Evolutionary conservation across 2,888 invertebrate genomes (phyloP).

Genomic region (Kuschelorhynchus macadamiae): DNA sequence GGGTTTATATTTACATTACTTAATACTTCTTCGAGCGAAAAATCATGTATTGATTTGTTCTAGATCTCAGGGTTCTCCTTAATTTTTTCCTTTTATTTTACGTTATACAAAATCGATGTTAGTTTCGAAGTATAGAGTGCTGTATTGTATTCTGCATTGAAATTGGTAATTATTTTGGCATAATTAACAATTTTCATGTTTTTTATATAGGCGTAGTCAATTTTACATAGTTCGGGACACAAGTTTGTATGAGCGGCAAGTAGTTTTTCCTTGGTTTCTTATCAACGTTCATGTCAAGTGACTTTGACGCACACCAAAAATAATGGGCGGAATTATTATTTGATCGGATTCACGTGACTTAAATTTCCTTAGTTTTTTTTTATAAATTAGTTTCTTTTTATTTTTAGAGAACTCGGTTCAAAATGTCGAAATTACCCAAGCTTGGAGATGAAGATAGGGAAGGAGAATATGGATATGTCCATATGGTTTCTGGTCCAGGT

Average conservation of each 20-base stretch:
- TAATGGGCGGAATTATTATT: slow-evolving; percentile 53
- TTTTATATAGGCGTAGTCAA: slow-evolving; percentile 59
- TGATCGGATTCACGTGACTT: slow-evolving; percentile 61
- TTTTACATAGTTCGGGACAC: slow-evolving; percentile 45
- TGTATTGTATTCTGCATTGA: background rate
- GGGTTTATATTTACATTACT: background rate
- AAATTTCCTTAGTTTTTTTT: slow-evolving; percentile 12
- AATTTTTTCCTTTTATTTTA: background rate
- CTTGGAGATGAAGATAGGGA: slow-evolving; percentile 90
- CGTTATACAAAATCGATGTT: background rate
- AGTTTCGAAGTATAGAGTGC: background rate
- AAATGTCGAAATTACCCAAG: slow-evolving; percentile 80
- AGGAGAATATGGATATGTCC: slow-evolving; percentile 93
- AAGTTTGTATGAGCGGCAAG: slow-evolving; percentile 53
- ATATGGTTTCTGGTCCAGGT: slow-evolving; percentile 99
- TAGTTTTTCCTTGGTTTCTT: slow-evolving; percentile 26
- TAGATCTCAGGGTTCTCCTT: background rate
- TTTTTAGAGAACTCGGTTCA: slow-evolving; percentile 61
- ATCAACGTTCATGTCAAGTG: slow-evolving; percentile 34
- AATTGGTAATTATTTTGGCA: background rate
- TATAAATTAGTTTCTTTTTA: slow-evolving; percentile 8
- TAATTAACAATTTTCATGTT: slow-evolving; percentile 7
- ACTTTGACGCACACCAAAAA: slow-evolving; percentile 51
- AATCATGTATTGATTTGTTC: slow-evolving; percentile 33
- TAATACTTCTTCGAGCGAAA: no score